Base-by-base conservation (phyloP, 1,140 invertebrate species). In the Diorhabda sublineata region DNA sequence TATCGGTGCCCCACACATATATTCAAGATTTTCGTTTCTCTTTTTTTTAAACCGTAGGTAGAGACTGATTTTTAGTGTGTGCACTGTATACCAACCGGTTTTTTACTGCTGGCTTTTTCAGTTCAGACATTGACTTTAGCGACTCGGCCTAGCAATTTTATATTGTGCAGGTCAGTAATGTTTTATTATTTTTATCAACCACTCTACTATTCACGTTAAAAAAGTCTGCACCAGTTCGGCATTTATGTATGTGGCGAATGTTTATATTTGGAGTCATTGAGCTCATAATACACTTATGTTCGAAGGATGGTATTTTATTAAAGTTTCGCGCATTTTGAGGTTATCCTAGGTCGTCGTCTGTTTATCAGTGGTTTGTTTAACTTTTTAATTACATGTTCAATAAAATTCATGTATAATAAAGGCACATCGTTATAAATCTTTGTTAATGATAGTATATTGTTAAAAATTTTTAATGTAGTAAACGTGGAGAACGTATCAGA, bases 121-220 rank as follows among this genome's bases (percentile, higher is more conserved):
- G 71, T 70, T 66, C 73, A 74, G 69, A 68, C 73, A 69, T 72
- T 72, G 71, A 74, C 71, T 74, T 68, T 69, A 66, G 64, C 67
- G 68, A 70, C 69, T 64, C 61, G 65, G 73, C 63, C 69, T 68
- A 68, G 69, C 71, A 68, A 74, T 72, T 74, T 73, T 72, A 71
- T 72, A 74, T 74, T 74, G 73, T 71, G 73, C 73, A 66, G 73
- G 73, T 74, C 73, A 74, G 73, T 74, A 73, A 74, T 74, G 73
- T 74, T 74, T 74, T 74, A 74, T 74, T 74, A 74, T 73, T 71
- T 73, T 74, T 74, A 74, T 72, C 71, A 66, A 67, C 42, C 52
- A 45, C 60, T 71, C 45, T 74, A 74, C 73, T 74, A 74, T 61
- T 68, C 70, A 59, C 56, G 4, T 59, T 64, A 70, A 74, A 74